These are phyloP conservation scores for Eupsittula cactorum DNA, from an alignment of 2,113 vertebrate species.

Conservation along the genomic window DNA sequence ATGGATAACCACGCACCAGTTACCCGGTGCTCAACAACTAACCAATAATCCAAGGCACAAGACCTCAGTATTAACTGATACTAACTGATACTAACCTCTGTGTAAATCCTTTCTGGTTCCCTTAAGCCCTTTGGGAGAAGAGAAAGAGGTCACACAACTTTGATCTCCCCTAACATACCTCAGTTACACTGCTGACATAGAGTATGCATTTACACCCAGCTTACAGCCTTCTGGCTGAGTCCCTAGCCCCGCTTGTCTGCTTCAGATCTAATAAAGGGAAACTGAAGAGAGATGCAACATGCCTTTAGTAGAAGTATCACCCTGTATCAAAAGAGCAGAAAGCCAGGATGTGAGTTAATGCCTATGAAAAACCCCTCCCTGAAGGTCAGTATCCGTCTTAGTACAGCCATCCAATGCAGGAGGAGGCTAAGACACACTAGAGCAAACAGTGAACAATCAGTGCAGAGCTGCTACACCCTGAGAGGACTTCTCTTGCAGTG, in stretches of 20 bases:
- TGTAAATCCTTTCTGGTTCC: background rate
- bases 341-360: background rate
- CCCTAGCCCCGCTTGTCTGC: background rate
- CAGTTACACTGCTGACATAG: background rate
- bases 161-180: background rate
- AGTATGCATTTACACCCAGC: background rate
- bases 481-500: background rate
- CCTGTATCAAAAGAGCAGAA: background rate
- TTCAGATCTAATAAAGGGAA: background rate
- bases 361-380: background rate
- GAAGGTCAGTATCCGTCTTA: background rate
- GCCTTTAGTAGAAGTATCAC: fast-evolving
- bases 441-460: background rate
- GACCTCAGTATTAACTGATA: background rate
- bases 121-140: background rate
- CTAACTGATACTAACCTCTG: background rate
- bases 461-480: background rate
- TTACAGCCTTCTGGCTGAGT: background rate
- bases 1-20: fast-evolving
- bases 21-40: background rate
- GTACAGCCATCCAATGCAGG: background rate
- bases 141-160: background rate
- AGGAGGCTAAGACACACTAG: background rate
- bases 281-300: fast-evolving
- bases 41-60: background rate